These are phyloP conservation scores for Avahi laniger DNA, from an alignment of 2,797 vertebrate species.

Conservation along the genomic window DNA sequence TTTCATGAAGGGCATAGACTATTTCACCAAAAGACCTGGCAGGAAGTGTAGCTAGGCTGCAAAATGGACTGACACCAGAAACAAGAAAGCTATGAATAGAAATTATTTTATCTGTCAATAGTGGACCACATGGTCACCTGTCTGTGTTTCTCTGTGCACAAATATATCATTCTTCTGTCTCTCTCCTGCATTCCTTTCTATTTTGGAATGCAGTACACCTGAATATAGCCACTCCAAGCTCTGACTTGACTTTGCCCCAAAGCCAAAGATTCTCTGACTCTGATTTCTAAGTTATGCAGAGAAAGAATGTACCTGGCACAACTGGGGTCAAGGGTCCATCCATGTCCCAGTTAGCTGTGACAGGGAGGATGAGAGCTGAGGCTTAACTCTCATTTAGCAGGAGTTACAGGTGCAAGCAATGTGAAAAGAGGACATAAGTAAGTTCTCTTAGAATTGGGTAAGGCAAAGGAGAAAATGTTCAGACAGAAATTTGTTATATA, in stretches of 20 bases:
- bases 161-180: not conserved
- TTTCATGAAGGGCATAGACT: not conserved
- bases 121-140: too few relatives aligned
- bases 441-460: not conserved
- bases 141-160: not conserved
- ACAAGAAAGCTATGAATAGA: not conserved
- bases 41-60: not conserved
- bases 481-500: not conserved
- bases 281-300: not conserved
- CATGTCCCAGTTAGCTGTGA: not conserved
- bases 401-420: not conserved
- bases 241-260: not conserved
- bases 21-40: not conserved
- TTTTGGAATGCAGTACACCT: not conserved
- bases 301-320: not conserved
- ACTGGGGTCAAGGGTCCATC: not conserved
- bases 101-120: not conserved
- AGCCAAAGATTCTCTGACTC: not conserved
- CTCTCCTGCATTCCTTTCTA: not conserved
- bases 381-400: not conserved
- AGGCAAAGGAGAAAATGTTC: not conserved
- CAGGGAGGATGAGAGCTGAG: not conserved
- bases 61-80: not conserved
- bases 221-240: not conserved
- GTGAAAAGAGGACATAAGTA: not conserved